phyloP scores from a whole-genome alignment of 2,888 invertebrate species.

The Parnassius apollo region DNA sequence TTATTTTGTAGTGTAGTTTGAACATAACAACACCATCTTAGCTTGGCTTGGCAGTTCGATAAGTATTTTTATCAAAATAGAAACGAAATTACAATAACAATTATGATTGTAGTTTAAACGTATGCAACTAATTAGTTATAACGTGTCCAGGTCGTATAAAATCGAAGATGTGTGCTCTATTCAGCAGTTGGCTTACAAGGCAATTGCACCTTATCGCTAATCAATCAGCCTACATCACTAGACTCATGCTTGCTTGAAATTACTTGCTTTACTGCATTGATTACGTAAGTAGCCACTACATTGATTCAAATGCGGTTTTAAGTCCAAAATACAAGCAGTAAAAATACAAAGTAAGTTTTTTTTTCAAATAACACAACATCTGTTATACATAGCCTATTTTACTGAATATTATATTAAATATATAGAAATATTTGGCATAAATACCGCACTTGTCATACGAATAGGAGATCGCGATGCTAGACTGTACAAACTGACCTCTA shows the following conservation, averaged over 20 bases:
- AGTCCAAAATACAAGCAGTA: neutral
- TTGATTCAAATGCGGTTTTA: slow-evolving; percentile 15
- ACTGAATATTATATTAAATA: too few relatives aligned
- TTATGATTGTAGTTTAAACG: neutral
- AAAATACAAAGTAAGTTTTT: neutral
- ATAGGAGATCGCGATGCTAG: too few relatives aligned
- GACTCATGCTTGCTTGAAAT: slow-evolving; percentile 19
- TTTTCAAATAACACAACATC: too few relatives aligned
- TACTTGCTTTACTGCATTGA: slow-evolving; percentile 23
- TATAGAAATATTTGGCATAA: too few relatives aligned
- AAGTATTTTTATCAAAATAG: neutral
- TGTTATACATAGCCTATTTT: too few relatives aligned
- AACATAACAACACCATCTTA: too few relatives aligned
- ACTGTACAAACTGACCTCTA: too few relatives aligned
- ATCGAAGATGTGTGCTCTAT: slow-evolving; percentile 19
- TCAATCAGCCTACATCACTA: slow-evolving; percentile 14
- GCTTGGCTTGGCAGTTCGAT: slow-evolving; percentile 38
- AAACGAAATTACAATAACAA: slow-evolving; percentile 1
- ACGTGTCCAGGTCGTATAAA: slow-evolving; percentile 23
- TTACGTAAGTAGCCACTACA: slow-evolving; percentile 16
- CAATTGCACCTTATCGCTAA: slow-evolving; percentile 22
- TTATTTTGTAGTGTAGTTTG: too few relatives aligned
- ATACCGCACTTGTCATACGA: too few relatives aligned
- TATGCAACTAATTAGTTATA: neutral
- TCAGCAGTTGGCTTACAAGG: slow-evolving; percentile 21